Percentiles rank a stretch among this genome's conserved stretches.
Conservation (phyloP, 2,797 vertebrate species). For the Arremon brunneinucha region DNA sequence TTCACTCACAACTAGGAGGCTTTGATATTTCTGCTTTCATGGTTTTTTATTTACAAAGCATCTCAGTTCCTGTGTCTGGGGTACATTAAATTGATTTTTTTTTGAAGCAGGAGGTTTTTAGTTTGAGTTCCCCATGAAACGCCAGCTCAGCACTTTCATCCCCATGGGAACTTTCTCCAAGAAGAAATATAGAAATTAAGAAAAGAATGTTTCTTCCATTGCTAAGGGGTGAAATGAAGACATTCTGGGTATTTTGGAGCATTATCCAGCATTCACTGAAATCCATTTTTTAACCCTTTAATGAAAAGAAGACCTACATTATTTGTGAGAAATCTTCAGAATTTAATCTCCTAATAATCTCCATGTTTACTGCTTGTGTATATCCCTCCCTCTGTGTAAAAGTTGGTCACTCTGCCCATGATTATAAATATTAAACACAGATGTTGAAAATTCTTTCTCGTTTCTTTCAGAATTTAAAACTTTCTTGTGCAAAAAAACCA, state of each 20-base stretch:
- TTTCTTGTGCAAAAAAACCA: neutral
- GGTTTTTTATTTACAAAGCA: neutral
- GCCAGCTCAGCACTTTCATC: neutral
- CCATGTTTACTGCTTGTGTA: too few relatives aligned
- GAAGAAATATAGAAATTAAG: neutral
- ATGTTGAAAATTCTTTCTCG: neutral
- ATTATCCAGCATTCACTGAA: rapidly evolving
- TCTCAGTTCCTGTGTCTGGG: neutral
- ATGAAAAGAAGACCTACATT: neutral
- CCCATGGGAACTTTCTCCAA: neutral
- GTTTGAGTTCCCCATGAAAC: neutral
- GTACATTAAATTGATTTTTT: neutral
- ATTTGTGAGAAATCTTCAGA: too few relatives aligned
- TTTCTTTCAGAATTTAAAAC: neutral
- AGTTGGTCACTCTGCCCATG: neutral
- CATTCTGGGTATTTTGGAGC: neutral
- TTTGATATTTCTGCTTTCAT: neutral
- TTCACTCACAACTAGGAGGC: neutral
- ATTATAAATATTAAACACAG: neutral
- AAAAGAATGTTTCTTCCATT: neutral
- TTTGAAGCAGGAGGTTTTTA: neutral
- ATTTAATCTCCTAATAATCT: too few relatives aligned
- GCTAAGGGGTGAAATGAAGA: neutral
- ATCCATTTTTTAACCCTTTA: neutral
- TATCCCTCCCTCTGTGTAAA: neutral